Conservation (phyloP, 1,140 invertebrate species). For the Dendrolimus punctatus region DNA sequence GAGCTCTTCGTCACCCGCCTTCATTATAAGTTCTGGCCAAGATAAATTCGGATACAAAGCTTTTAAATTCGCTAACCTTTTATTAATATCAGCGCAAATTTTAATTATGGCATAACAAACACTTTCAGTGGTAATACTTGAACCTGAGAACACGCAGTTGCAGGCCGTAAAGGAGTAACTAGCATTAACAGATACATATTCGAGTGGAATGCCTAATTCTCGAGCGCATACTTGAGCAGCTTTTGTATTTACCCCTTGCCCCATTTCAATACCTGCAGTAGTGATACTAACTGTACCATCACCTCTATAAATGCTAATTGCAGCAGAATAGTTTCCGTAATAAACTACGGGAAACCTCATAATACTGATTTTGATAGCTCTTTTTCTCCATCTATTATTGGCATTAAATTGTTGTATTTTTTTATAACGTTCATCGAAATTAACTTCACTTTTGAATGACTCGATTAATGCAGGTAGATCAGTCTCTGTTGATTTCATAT, state of each 20-base stretch:
- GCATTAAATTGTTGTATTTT: slow-evolving; percentile 76
- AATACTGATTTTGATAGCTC: slow-evolving; percentile 76
- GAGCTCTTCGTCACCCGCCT: slow-evolving; percentile 73
- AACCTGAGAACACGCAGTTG: slow-evolving; percentile 80
- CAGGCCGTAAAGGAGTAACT: slow-evolving; percentile 76
- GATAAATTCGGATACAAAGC: slow-evolving; percentile 72
- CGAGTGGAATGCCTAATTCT: slow-evolving; percentile 80
- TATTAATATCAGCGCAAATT: slow-evolving; percentile 76
- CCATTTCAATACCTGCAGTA: slow-evolving; percentile 88
- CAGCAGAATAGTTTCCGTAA: slow-evolving; percentile 74
- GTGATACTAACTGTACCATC: slow-evolving; percentile 84
- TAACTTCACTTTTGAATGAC: slow-evolving; percentile 35
- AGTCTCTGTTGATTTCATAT: slow-evolving; percentile 71
- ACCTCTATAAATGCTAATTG: slow-evolving; percentile 80
- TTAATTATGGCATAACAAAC: slow-evolving; percentile 78
- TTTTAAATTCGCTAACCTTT: slow-evolving; percentile 76
- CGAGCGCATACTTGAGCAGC: slow-evolving; percentile 82
- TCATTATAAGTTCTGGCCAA: slow-evolving; percentile 78
- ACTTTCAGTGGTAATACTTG: slow-evolving; percentile 80
- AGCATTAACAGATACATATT: slow-evolving; percentile 79
- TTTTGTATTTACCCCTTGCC: slow-evolving; percentile 84
- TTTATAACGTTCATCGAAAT: slow-evolving; percentile 74
- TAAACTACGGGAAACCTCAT: slow-evolving; percentile 77
- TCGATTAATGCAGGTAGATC: slow-evolving; percentile 47
- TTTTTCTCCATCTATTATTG: slow-evolving; percentile 84